These are phyloP conservation scores for Synanthedon vespiformis DNA, from an alignment of 2,888 invertebrate genomes.

Conservation along the genomic window DNA sequence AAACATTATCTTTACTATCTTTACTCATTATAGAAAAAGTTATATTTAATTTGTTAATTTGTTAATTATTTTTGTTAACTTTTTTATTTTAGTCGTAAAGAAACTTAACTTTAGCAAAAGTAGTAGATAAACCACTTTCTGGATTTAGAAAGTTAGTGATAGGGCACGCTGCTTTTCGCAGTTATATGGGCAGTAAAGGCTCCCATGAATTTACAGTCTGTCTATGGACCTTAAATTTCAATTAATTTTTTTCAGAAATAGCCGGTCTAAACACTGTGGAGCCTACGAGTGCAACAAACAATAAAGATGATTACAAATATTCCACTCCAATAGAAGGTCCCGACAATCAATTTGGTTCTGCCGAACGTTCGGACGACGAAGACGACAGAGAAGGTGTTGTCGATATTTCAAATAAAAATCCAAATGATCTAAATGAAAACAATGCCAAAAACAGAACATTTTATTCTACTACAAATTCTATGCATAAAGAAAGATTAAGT, in stretches of 20 bases:
- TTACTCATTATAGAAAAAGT: not conserved
- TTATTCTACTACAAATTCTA: slow-evolving; percentile 19
- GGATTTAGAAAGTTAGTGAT: too few relatives aligned
- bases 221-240: too few relatives aligned
- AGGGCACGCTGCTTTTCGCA: too few relatives aligned
- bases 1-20: not conserved
- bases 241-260: slow-evolving; percentile 70
- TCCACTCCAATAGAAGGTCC: slow-evolving; percentile 63
- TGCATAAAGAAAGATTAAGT: slow-evolving; percentile 43
- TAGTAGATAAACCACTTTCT: too few relatives aligned
- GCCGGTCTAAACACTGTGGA: slow-evolving; percentile 75
- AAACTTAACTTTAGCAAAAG: too few relatives aligned
- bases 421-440: slow-evolving; percentile 21
- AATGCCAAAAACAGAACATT: slow-evolving; percentile 34
- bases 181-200: too few relatives aligned
- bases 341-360: slow-evolving; percentile 78
- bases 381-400: slow-evolving; percentile 45
- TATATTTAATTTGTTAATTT: too few relatives aligned
- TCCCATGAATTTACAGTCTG: too few relatives aligned
- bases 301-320: slow-evolving; percentile 69
- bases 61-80: too few relatives aligned
- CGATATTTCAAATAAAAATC: slow-evolving; percentile 16
- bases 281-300: slow-evolving; percentile 61
- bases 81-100: too few relatives aligned
- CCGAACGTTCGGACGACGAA: slow-evolving; percentile 78